Conservation (phyloP, 2,797 vertebrate genomes). For the Hephaestus fuliginosus region DNA sequence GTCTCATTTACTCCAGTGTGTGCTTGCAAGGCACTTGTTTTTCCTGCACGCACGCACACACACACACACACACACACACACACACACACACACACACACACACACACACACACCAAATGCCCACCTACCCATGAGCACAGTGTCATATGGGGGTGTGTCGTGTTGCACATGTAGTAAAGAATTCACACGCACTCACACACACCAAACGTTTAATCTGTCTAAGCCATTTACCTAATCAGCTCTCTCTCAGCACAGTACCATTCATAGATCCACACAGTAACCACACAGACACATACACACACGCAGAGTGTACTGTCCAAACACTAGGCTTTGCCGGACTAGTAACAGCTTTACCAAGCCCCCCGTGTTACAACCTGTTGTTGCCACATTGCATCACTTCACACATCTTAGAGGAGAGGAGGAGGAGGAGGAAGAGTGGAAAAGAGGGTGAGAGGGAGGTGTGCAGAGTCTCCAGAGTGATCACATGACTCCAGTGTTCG, state of each 20-base stretch:
- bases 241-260: constrained; percentile 66
- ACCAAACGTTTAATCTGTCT: constrained; percentile 73
- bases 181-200: constrained; percentile 32
- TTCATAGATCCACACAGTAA: constrained; percentile 59
- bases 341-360: constrained; percentile 59
- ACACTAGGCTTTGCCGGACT: constrained; percentile 39
- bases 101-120: neutral
- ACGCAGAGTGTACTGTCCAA: constrained; percentile 2
- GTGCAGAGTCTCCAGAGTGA: constrained; percentile 52
- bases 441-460: constrained; percentile 52
- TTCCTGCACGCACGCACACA: constrained; percentile 15
- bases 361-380: constrained; percentile 81
- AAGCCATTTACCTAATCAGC: constrained; percentile 75
- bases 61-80: no score
- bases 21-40: constrained; percentile 1
- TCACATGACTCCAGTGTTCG: constrained; percentile 61
- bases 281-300: constrained; percentile 15
- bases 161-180: constrained; percentile 45
- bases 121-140: constrained; percentile 19
- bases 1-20: constrained; percentile 4
- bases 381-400: constrained; percentile 81
- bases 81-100: no score
- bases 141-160: constrained; percentile 33
- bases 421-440: constrained; percentile 33
- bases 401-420: constrained; percentile 61